phyloP scores from a whole-genome alignment of 2,113 vertebrate species.

The Lamprologus sp. region DNA sequence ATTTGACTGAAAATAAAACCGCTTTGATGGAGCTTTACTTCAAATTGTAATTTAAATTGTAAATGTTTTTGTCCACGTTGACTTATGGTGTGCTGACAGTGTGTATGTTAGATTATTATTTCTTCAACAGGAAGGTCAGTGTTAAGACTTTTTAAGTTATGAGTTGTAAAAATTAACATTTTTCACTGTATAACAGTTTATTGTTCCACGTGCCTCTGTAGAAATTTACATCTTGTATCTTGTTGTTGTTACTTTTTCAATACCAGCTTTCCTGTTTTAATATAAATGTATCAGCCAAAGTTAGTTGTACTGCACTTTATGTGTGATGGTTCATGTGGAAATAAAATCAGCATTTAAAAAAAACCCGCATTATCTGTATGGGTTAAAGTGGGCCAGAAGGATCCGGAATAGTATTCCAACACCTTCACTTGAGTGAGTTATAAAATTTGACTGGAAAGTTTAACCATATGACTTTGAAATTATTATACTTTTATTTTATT shows the following conservation, averaged over 20 bases:
- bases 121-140: neutral
- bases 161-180: accelerated
- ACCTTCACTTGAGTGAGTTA: neutral
- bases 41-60: neutral
- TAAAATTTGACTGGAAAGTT: neutral
- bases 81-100: neutral
- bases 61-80: accelerated
- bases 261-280: neutral
- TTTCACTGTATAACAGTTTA: neutral
- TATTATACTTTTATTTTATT: neutral
- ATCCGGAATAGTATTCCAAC: neutral
- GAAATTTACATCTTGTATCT: neutral
- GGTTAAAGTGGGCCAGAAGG: neutral
- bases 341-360: neutral
- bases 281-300: neutral
- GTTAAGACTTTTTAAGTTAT: neutral
- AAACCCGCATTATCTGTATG: neutral
- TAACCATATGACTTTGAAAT: neutral
- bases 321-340: neutral
- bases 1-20: neutral
- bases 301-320: neutral
- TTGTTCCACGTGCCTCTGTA: neutral
- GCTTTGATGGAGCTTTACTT: neutral
- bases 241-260: neutral
- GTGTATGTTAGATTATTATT: neutral